These are phyloP conservation scores for Drosophila kurseongensis DNA, from an alignment of 1,140 invertebrate species.

Conservation along the genomic window DNA sequence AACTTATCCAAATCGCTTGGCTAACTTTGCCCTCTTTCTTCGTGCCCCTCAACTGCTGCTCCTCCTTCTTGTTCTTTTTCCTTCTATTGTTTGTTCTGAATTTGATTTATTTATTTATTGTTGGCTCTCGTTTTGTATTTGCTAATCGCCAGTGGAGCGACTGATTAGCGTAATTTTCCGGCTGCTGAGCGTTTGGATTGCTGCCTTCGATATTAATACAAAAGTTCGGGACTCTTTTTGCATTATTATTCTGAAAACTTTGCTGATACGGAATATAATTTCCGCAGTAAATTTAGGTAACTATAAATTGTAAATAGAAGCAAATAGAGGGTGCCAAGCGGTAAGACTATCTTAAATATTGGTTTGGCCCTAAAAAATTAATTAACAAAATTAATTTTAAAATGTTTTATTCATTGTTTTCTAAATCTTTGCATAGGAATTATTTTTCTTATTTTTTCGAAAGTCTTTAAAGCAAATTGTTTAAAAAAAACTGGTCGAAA, in stretches of 20 bases:
- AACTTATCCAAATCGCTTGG: slow-evolving; percentile 78
- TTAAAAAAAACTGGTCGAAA: too few species aligned
- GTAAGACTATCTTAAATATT: too few species aligned
- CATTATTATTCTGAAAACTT: slow-evolving; percentile 39
- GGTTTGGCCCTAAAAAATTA: too few species aligned
- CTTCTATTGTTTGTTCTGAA: slow-evolving; percentile 37
- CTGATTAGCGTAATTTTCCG: slow-evolving; percentile 80
- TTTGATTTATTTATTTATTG: slow-evolving; percentile 83
- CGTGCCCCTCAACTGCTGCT: neutral
- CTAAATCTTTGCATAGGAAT: too few species aligned
- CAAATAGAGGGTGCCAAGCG: too few species aligned
- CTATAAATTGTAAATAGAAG: neutral
- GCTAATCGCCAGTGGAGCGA: slow-evolving; percentile 76
- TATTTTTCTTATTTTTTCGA: too few species aligned
- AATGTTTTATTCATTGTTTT: too few species aligned
- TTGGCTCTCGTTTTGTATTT: slow-evolving; percentile 40
- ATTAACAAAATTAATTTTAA: too few species aligned
- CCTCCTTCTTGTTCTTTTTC: slow-evolving; percentile 15
- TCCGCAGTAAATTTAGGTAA: neutral
- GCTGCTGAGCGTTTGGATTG: slow-evolving; percentile 27
- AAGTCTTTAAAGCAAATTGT: too few species aligned
- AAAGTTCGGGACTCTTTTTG: slow-evolving; percentile 27
- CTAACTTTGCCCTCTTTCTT: slow-evolving; percentile 52
- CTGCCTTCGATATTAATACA: slow-evolving; percentile 35
- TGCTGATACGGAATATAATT: slow-evolving; percentile 11